Evolutionary conservation across 2,113 vertebrate genomes (phyloP), one percentile per base, ranked within the genome.

Genomic region (Macquaria australasica): DNA sequence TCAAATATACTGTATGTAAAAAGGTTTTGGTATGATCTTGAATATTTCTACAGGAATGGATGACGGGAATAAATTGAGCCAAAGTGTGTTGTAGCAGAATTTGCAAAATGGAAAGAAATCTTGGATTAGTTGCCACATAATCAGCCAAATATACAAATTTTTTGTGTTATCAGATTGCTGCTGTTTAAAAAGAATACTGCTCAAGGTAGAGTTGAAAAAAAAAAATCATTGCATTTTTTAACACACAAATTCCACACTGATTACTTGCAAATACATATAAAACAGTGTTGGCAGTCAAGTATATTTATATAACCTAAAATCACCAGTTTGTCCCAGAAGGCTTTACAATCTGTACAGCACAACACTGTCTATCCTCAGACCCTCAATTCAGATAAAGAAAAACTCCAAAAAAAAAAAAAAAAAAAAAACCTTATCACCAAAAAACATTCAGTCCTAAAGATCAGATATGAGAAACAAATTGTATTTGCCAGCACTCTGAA

Each of bases 401-500:
- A 81, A 31, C 3, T n/a, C 41, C 15, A 9, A 14, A 59, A 72
- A 67, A 67, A n/a, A n/a, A n/a, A n/a, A n/a, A 9, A 14, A 59
- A 72, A 67, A 80, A 77, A 8, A 70, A 64, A 70, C 31, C 72
- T 68, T 58, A 84, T 87, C 84, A 70, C 53, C 66, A 45, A 48
- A 81, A 77, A 73, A 58, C 41, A 53, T 73, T 64, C 45, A 62
- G 69, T 43, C 62, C 64, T 1, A 31, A 62, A 79, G 45, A 81
- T 82, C 77, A 84, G 62, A 85, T 80, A 66, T 48, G 53, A 60
- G 60, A 72, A 81, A 77, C 18, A 48, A 85, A 72, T 15, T 11
- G 39, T 63, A 56, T 66, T 51, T 31, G 20, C 18, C 41, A 25
- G 41, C 41, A 73, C 12, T 59, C 48, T 41, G 45, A 45, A 59